These are phyloP conservation scores for Leucosticte australis DNA, from an alignment of 2,113 vertebrate species.

Conservation along the genomic window DNA sequence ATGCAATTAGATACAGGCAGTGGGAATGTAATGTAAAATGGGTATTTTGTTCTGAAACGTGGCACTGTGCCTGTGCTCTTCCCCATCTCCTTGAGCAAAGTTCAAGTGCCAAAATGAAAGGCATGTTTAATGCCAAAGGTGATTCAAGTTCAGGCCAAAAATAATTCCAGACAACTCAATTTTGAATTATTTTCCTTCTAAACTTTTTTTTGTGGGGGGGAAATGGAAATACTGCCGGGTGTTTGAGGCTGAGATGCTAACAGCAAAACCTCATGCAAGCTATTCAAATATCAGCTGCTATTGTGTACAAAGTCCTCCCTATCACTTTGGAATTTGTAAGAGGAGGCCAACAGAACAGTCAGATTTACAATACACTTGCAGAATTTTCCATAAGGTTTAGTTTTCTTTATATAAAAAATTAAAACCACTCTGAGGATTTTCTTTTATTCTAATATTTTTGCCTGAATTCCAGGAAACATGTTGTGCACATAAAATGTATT, in stretches of 20 bases:
- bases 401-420: not conserved
- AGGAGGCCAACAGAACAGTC: not conserved
- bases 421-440: not conserved
- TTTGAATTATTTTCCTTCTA: conserved; percentile 38
- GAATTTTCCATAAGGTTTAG: not conserved
- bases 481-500: not conserved
- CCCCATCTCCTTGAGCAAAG: conserved; percentile 49
- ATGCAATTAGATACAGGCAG: conserved; percentile 48
- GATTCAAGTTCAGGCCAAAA: conserved; percentile 61
- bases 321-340: conserved; percentile 26
- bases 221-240: not conserved
- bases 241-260: conserved; percentile 32
- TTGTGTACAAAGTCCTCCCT: conserved; percentile 1
- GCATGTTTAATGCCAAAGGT: conserved; percentile 58
- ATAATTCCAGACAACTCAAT: conserved; percentile 59
- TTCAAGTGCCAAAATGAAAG: conserved; percentile 51
- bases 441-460: not conserved
- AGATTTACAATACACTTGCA: not conserved
- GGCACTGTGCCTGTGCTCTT: conserved; percentile 45
- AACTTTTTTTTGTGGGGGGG: not conserved
- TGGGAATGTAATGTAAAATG: conserved; percentile 50
- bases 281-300: conserved; percentile 31
- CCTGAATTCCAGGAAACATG: not conserved
- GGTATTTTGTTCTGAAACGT: conserved; percentile 53
- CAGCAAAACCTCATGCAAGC: not conserved